Conservation (phyloP, 2,797 vertebrate species). For the Callimico goeldii region DNA sequence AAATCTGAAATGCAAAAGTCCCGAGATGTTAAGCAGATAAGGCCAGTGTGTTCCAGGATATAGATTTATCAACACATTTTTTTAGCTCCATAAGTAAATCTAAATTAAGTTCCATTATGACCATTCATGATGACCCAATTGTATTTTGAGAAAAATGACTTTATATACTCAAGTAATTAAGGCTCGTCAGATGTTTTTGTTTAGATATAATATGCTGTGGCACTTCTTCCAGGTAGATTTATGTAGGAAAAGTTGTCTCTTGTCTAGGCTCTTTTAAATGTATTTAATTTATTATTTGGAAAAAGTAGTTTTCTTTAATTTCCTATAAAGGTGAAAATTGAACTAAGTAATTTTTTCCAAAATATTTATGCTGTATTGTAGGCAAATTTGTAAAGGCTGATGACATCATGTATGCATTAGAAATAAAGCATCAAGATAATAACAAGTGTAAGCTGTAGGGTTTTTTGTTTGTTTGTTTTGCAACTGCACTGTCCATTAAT, state of each 20-base stretch:
- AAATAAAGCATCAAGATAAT: not conserved
- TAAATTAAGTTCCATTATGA: not conserved
- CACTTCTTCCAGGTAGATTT: not conserved
- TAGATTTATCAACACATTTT: not conserved
- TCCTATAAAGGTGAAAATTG: not conserved
- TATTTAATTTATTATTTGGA: not conserved
- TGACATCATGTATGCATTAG: not conserved
- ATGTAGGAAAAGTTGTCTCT: not conserved
- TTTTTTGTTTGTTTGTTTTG: not conserved
- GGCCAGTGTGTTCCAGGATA: not conserved
- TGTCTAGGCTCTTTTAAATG: not conserved
- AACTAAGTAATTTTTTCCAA: not conserved
- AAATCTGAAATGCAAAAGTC: not conserved
- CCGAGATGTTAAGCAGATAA: not conserved
- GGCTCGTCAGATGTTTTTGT: not conserved
- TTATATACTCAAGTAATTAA: not conserved
- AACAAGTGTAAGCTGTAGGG: not conserved
- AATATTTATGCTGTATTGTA: not conserved
- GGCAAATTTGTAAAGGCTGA: not conserved
- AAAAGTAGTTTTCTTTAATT: conserved; percentile 26
- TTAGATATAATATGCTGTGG: not conserved
- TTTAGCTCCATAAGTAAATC: not conserved
- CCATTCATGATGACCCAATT: not conserved
- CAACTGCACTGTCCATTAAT: not conserved
- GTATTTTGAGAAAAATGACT: conserved; percentile 5